Percentiles rank a stretch among this genome's conserved stretches.
These are phyloP conservation scores for Thymelicus sylvestris DNA, from an alignment of 2,888 invertebrate genomes.

Conservation along the genomic window DNA sequence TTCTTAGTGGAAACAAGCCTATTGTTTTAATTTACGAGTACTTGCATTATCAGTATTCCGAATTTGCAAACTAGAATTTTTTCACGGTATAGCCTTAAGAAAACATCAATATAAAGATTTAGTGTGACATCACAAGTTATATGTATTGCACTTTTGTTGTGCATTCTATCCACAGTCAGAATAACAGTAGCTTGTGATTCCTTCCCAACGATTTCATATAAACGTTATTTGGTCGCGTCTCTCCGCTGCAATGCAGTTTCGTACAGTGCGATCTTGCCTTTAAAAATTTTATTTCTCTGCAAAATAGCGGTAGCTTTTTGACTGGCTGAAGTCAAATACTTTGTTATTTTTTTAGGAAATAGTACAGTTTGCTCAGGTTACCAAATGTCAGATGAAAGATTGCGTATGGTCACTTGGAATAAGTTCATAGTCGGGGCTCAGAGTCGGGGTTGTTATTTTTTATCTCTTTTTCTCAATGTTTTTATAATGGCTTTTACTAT, in stretches of 20 bases:
- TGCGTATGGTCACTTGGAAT: neutral
- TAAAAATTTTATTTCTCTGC: neutral
- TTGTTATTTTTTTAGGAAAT: neutral
- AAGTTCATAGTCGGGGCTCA: neutral
- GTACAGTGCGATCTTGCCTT: neutral
- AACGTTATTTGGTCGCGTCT: constrained; percentile 1
- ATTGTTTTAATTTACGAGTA: too few relatives aligned
- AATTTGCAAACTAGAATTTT: too few relatives aligned
- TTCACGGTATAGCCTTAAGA: too few relatives aligned
- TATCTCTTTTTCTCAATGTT: too few relatives aligned
- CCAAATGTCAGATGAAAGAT: neutral
- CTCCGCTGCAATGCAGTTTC: neutral
- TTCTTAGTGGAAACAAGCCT: too few relatives aligned
- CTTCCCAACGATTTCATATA: constrained; percentile 7
- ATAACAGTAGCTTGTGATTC: constrained; percentile 10
- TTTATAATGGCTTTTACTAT: too few relatives aligned
- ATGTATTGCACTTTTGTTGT: neutral
- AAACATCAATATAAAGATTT: too few relatives aligned
- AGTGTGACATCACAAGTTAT: too few relatives aligned
- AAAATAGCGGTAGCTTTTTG: neutral
- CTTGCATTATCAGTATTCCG: too few relatives aligned
- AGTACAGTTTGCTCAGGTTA: neutral
- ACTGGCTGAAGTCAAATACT: neutral
- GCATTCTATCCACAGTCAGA: neutral
- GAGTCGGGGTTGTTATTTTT: neutral